Conservation (phyloP, 2,888 invertebrate genomes). For the Troides oblongomaculatus region DNA sequence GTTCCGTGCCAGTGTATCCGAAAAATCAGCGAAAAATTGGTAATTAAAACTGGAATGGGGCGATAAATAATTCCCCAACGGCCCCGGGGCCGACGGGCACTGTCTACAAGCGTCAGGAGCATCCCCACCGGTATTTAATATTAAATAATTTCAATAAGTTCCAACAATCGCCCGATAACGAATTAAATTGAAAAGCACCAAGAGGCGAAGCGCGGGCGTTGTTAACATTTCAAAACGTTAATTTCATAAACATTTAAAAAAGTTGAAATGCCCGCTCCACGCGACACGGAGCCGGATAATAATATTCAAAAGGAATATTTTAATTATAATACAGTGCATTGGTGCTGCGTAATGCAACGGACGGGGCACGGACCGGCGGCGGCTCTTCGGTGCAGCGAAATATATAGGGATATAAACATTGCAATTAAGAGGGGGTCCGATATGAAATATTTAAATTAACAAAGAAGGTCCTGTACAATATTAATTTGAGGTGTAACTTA, state of each 20-base stretch:
- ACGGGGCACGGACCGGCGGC: slow-evolving; percentile 20
- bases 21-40: slow-evolving; percentile 4
- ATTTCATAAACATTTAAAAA: slow-evolving; percentile 59
- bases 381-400: slow-evolving; percentile 27
- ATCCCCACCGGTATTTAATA: slow-evolving; percentile 19
- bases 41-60: slow-evolving; percentile 20
- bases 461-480: slow-evolving; percentile 34
- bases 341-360: slow-evolving; percentile 54
- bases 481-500: background rate
- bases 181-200: slow-evolving; percentile 22
- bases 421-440: slow-evolving; percentile 42
- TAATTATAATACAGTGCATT: slow-evolving; percentile 62
- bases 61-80: slow-evolving; percentile 10
- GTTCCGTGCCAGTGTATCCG: background rate
- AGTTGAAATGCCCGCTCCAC: slow-evolving; percentile 41
- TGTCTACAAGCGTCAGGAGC: slow-evolving; percentile 10
- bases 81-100: background rate
- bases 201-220: slow-evolving; percentile 12
- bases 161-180: slow-evolving; percentile 19
- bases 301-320: slow-evolving; percentile 58
- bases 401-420: slow-evolving; percentile 32
- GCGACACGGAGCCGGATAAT: slow-evolving; percentile 44
- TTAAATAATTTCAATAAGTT: slow-evolving; percentile 26
- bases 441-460: slow-evolving; percentile 33
- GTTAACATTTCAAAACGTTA: slow-evolving; percentile 56